Base-by-base conservation (phyloP, 2,888 invertebrate species). In the Drosophila mulleri region DNA sequence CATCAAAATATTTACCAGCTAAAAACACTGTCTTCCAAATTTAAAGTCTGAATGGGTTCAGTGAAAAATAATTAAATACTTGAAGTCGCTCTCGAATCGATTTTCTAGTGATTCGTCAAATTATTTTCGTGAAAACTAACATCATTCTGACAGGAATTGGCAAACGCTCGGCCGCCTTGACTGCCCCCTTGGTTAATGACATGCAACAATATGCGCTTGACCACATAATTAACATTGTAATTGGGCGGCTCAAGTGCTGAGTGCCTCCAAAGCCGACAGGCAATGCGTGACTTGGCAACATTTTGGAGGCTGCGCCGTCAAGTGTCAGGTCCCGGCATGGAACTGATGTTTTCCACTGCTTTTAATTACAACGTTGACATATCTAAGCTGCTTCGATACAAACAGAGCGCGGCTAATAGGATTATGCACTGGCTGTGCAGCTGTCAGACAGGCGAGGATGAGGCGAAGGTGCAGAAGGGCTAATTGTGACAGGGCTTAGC, bases 321-420 rank as follows among this genome's bases (percentile, higher is more conserved):
- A 57, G 60, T 52, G 47, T 32, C 58, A 44, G 32, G 67, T 44
- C 50, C 29, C 2, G 39, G 39, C 14, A 53, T 47, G 50, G 67
- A 59, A 48, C 68, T 69, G 78, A 79, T 83, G 86, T 86, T 83
- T 86, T 86, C 79, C 75, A 77, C 80, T 78, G 87, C 74, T 84
- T 84, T 87, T 84, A 84, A 84, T 84, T 85, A 85, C 82, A 75
- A 72, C 84, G 84, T 82, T 87, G 84, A 85, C 84, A 85, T 84
- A 70, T 87, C 78, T 87, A 87, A 85, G 84, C 84, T 78, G 84
- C 84, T 85, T 84, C 84, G 82, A 85, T 85, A 82, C 78, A 82
- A 82, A 75, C 79, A 50, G 68, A 67, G 72, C 74, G 69, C 64
- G 71, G 70, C 75, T 84, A 87, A 85, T 87, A 84, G 82, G 84